phyloP scores from a whole-genome alignment of 1,140 invertebrate genomes.

The Harpegnathos saltator region DNA sequence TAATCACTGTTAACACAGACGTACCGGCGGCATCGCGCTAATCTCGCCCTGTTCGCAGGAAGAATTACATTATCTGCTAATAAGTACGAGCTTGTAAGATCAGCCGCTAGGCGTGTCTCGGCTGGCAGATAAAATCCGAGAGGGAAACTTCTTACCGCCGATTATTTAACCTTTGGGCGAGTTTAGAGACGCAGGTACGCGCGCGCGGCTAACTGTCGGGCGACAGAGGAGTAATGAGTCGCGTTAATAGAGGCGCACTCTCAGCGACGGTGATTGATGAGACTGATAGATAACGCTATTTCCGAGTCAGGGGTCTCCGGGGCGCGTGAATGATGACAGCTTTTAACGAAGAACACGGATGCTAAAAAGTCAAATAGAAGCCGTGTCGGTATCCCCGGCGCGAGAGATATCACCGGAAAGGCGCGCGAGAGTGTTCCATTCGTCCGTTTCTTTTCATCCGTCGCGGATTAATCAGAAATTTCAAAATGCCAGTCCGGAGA shows the following conservation, averaged over 20 bases:
- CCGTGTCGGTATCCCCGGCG: constrained; percentile 2
- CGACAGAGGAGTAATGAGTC: constrained; percentile 53
- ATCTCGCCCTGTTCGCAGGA: constrained; percentile 64
- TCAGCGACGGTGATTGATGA: constrained; percentile 53
- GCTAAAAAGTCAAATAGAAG: constrained; percentile 45
- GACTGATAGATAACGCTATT: constrained; percentile 51
- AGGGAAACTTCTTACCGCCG: constrained; percentile 46
- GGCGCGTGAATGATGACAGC: constrained; percentile 51
- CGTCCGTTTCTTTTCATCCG: constrained; percentile 30
- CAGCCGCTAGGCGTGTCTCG: constrained; percentile 56
- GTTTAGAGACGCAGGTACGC: constrained; percentile 35
- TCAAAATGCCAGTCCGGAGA: constrained; percentile 8
- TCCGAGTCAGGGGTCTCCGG: constrained; percentile 56
- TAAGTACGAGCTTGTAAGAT: constrained; percentile 55
- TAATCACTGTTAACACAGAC: constrained; percentile 32
- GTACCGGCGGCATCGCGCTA: constrained; percentile 2
- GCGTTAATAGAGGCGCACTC: constrained; percentile 51
- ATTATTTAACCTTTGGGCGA: constrained; percentile 66
- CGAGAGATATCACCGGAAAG: constrained; percentile 13
- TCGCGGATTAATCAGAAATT: constrained; percentile 43
- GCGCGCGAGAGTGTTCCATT: background rate
- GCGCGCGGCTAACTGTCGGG: constrained; percentile 19
- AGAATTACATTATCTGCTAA: constrained; percentile 61
- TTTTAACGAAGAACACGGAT: constrained; percentile 46
- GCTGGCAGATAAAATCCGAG: constrained; percentile 66